Conservation (phyloP, 2,797 vertebrate species). For the Buphagus erythrorhynchus region DNA sequence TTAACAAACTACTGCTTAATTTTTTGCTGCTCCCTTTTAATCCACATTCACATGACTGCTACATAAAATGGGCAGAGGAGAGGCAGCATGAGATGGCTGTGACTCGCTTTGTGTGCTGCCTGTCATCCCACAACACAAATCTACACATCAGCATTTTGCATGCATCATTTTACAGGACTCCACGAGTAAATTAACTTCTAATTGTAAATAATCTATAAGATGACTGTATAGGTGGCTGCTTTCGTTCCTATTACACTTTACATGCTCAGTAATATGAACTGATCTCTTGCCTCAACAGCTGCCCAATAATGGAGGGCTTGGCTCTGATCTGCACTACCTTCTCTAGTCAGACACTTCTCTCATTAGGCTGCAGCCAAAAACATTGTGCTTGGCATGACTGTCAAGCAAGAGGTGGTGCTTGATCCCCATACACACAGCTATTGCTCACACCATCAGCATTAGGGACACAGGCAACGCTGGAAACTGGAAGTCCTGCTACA, state of each 20-base stretch:
- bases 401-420: neutral
- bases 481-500: neutral
- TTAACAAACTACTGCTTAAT: neutral
- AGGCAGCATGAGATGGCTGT: neutral
- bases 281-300: neutral
- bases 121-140: neutral
- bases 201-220: neutral
- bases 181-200: neutral
- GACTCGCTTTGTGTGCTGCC: neutral
- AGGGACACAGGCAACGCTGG: neutral
- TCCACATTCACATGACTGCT: neutral
- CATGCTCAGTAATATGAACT: neutral
- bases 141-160: neutral
- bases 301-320: fast-evolving
- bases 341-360: neutral
- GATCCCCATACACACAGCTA: neutral
- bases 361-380: neutral
- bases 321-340: neutral
- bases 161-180: neutral
- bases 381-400: neutral
- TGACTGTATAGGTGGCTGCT: neutral
- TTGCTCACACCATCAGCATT: neutral
- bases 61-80: neutral
- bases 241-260: neutral
- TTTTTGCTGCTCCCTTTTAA: neutral